These are phyloP conservation scores for Caenorhabditis tropicalis DNA, from an alignment of 1,140 invertebrate genomes.

Conservation along the genomic window DNA sequence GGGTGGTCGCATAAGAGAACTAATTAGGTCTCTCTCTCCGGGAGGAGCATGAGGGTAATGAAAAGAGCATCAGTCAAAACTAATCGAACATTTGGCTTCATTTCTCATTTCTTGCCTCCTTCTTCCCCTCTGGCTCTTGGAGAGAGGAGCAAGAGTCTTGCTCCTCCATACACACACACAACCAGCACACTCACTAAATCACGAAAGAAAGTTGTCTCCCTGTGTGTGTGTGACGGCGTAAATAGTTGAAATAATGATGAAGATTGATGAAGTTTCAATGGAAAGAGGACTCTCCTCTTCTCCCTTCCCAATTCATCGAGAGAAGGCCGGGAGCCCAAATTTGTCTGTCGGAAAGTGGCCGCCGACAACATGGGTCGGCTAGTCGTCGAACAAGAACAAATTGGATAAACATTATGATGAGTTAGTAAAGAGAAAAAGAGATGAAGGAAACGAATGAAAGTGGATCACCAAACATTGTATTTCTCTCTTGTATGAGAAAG, in stretches of 20 bases:
- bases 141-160: not conserved
- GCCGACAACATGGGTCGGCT: too few relatives aligned
- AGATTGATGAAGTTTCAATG: conserved; percentile 16
- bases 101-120: not conserved
- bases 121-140: not conserved
- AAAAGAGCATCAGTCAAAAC: conserved; percentile 29
- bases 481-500: not conserved
- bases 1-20: not conserved
- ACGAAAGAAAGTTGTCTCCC: not conserved
- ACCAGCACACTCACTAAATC: conserved; percentile 17
- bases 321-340: not conserved
- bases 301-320: not conserved
- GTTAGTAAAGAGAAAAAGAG: too few relatives aligned
- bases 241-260: conserved; percentile 41
- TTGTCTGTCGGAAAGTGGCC: not conserved
- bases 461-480: conserved; percentile 26
- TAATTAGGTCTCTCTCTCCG: not conserved
- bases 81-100: conserved; percentile 39
- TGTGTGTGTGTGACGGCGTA: not conserved
- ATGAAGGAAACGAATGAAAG: conserved; percentile 23
- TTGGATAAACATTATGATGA: conserved; percentile 31
- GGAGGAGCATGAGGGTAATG: conserved; percentile 1
- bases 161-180: not conserved
- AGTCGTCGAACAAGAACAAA: not conserved
- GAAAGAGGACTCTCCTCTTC: too few relatives aligned